Evolutionary conservation across 2,797 vertebrate species (phyloP).

Genomic region (Falco concolor): DNA sequence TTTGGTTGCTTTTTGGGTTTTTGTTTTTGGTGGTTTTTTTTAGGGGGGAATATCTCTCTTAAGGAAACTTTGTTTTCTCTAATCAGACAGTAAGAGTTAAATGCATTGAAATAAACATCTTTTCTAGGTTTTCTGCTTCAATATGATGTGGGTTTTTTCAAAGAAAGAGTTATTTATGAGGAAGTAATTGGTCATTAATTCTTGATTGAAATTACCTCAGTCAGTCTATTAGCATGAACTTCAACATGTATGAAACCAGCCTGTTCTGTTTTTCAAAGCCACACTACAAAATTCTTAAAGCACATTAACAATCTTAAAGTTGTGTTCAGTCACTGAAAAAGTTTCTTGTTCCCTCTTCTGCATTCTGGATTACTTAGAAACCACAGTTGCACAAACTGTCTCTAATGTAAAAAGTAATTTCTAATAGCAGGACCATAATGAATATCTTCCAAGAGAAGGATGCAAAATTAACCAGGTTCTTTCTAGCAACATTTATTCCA

Average conservation of each 20-base stretch:
- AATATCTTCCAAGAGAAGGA: not conserved
- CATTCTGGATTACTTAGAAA: not conserved
- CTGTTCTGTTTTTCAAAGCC: not conserved
- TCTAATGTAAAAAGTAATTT: not conserved
- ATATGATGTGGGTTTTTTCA: not conserved
- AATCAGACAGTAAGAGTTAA: not conserved
- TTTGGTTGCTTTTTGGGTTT: not conserved
- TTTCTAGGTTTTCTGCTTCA: not conserved
- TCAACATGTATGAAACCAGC: not conserved
- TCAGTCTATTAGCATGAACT: not conserved
- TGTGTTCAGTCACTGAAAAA: not conserved
- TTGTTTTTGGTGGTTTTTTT: not conserved
- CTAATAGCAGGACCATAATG: not conserved
- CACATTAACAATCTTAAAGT: not conserved
- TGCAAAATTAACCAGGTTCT: not conserved
- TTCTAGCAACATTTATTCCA: not conserved
- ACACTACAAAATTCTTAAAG: not conserved
- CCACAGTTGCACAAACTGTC: not conserved
- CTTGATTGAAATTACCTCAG: not conserved
- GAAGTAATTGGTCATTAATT: not conserved
- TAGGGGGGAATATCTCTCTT: rapidly evolving
- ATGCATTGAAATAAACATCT: not conserved
- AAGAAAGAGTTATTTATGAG: not conserved
- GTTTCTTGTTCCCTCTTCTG: not conserved
- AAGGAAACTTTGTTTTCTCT: not conserved